Conservation (phyloP, 2,797 vertebrate genomes). For the Argya squamiceps region DNA sequence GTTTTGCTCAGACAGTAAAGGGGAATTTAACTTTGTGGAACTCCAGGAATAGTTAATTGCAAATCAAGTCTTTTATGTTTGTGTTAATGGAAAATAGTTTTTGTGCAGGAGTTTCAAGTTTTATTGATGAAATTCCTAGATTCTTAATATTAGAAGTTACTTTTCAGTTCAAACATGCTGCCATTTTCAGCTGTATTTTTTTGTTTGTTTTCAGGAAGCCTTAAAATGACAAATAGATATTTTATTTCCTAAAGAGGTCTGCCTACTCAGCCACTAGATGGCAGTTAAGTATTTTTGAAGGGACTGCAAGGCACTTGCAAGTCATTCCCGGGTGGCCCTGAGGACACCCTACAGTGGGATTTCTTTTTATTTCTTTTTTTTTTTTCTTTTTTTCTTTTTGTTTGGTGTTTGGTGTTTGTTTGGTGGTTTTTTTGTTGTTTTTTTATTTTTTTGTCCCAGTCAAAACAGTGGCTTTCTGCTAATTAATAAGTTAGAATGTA, state of each 20-base stretch:
- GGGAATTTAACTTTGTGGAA: not conserved
- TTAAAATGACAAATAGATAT: not conserved
- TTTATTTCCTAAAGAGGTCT: not conserved
- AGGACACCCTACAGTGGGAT: not conserved
- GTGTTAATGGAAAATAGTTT: not conserved
- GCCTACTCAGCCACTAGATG: slow-evolving; percentile 60
- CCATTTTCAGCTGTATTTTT: not conserved
- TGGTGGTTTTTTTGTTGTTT: too few relatives aligned
- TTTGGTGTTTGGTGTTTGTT: too few relatives aligned
- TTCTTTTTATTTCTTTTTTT: not conserved
- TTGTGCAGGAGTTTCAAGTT: not conserved
- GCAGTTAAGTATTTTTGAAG: slow-evolving; percentile 58
- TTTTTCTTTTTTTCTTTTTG: not conserved
- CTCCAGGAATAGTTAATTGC: not conserved
- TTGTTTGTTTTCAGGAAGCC: not conserved
- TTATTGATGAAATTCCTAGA: not conserved
- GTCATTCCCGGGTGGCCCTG: not conserved
- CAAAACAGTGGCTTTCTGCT: not conserved
- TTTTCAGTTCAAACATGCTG: not conserved
- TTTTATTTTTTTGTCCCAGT: not conserved
- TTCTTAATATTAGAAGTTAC: not conserved
- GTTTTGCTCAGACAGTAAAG: not conserved
- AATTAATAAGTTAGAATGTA: not conserved
- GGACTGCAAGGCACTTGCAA: rapidly evolving
- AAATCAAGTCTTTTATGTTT: not conserved